Conservation (phyloP, 2,888 invertebrate species). For the Heliconius cydno region DNA sequence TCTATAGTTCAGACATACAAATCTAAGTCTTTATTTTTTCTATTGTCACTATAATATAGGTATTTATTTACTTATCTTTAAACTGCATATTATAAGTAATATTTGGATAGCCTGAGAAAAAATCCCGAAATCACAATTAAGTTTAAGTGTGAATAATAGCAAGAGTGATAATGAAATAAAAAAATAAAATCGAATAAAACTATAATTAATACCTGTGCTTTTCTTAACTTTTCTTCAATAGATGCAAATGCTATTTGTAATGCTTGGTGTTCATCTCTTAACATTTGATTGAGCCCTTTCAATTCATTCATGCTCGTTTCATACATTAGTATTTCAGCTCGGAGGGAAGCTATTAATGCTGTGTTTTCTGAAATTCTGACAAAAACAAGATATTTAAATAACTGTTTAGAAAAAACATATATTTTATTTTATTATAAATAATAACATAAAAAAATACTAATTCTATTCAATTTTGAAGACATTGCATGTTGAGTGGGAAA, state of each 20-base stretch:
- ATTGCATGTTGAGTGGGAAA: background rate
- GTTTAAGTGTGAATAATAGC: background rate
- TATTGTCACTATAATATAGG: background rate
- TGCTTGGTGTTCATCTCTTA: slow-evolving; percentile 97
- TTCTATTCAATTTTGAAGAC: background rate
- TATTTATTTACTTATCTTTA: background rate
- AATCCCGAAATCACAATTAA: background rate
- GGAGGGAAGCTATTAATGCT: slow-evolving; percentile 85
- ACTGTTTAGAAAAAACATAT: too few relatives aligned
- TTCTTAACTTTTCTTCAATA: slow-evolving; percentile 94
- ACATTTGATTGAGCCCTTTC: slow-evolving; percentile 92
- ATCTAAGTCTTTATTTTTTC: background rate
- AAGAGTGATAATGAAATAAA: too few relatives aligned
- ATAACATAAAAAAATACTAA: too few relatives aligned
- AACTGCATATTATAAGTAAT: background rate
- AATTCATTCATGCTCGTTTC: slow-evolving; percentile 89
- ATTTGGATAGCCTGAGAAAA: background rate
- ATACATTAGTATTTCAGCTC: slow-evolving; percentile 89
- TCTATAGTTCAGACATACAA: background rate
- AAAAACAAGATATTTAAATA: slow-evolving; percentile 5
- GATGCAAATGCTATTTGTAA: slow-evolving; percentile 95
- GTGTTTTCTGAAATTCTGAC: slow-evolving; percentile 87
- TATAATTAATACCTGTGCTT: slow-evolving; percentile 85
- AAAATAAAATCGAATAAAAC: background rate
- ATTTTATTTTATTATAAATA: too few relatives aligned